Percentiles rank a stretch among this genome's conserved stretches.
Conservation (phyloP, 2,888 invertebrate genomes). For the Epirrhoe tristata region DNA sequence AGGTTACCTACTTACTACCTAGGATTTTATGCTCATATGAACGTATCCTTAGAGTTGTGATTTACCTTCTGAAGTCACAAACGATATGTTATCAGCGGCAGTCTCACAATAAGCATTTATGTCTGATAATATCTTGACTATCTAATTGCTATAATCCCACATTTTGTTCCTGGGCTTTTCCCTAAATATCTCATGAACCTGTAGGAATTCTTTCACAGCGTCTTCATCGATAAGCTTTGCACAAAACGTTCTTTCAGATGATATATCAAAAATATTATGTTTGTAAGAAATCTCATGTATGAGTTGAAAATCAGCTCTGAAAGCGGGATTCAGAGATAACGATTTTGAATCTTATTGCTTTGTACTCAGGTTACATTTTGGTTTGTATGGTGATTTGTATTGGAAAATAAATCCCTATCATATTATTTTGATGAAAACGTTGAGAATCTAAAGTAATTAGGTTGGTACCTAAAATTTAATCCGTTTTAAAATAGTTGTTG, state of each 20-base stretch:
- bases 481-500: background rate
- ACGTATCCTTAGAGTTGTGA: constrained; percentile 31
- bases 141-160: constrained; percentile 60
- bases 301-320: background rate
- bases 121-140: constrained; percentile 29
- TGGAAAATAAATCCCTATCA: background rate
- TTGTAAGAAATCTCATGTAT: background rate
- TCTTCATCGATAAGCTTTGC: constrained; percentile 51
- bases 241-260: constrained; percentile 38
- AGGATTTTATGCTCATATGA: constrained; percentile 6
- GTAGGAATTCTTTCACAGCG: background rate
- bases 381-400: background rate
- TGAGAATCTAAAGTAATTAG: constrained; percentile 9
- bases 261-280: constrained; percentile 9
- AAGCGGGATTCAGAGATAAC: background rate
- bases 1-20: too few relatives aligned
- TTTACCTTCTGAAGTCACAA: constrained; percentile 24
- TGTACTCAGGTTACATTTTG: background rate
- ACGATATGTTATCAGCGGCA: constrained; percentile 47
- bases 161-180: constrained; percentile 61
- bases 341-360: constrained; percentile 7
- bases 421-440: constrained; percentile 6
- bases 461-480: too few relatives aligned
- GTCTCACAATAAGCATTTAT: constrained; percentile 31
- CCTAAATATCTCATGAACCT: constrained; percentile 42